phyloP scores from a whole-genome alignment of 2,797 vertebrate species.

The Malacoctenus gilli region DNA sequence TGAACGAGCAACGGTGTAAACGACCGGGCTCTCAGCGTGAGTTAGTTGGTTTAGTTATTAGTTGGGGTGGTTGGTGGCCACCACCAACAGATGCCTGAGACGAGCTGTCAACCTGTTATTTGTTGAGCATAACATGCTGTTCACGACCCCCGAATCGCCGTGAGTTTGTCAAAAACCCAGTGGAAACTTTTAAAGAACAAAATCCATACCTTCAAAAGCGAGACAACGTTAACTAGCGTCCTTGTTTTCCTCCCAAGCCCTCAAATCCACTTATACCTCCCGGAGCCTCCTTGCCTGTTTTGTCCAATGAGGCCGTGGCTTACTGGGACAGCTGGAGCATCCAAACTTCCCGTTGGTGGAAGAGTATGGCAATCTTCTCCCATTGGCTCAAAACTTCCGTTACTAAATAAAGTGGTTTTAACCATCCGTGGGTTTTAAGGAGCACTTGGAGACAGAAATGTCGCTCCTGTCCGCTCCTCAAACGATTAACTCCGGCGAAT shows the following conservation, averaged over 20 bases:
- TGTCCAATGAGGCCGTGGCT: constrained; percentile 55
- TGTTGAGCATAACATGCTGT: not conserved
- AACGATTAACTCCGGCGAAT: too few relatives aligned
- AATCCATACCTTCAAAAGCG: constrained; percentile 77
- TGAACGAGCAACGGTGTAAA: not conserved
- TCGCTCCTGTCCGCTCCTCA: not conserved
- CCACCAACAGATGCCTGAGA: constrained; percentile 49
- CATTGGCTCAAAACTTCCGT: constrained; percentile 81
- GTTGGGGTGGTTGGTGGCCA: constrained; percentile 63
- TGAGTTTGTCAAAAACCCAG: constrained; percentile 13
- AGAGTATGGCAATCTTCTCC: constrained; percentile 69
- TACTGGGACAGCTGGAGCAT: constrained; percentile 56
- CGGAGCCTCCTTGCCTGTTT: constrained; percentile 57
- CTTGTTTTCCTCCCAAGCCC: constrained; percentile 84
- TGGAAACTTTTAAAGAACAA: constrained; percentile 68
- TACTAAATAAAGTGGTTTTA: constrained; percentile 77
- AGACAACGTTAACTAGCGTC: constrained; percentile 73
- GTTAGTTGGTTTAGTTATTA: constrained; percentile 70
- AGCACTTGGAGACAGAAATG: constrained; percentile 8
- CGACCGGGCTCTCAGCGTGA: constrained; percentile 30
- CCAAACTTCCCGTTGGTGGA: constrained; percentile 67
- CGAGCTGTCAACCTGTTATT: constrained; percentile 32
- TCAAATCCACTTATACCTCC: constrained; percentile 81
- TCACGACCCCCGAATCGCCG: not conserved
- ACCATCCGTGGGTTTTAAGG: too few relatives aligned